phyloP scores from a whole-genome alignment of 2,888 invertebrate species.

The Pammene fasciana region DNA sequence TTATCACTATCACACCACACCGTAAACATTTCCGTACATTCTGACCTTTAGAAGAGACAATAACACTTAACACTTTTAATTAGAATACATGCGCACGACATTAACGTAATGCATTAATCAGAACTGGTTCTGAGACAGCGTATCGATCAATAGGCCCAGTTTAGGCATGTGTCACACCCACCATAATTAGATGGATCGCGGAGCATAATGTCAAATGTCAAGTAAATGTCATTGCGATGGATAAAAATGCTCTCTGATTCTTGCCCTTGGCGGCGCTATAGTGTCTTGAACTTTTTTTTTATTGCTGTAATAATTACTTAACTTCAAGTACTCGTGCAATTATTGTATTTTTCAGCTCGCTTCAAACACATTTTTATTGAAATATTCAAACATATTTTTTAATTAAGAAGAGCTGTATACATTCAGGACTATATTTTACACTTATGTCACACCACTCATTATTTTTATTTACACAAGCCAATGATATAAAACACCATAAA shows the following conservation, averaged over 20 bases:
- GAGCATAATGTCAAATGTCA: constrained; percentile 78
- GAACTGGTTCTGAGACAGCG: constrained; percentile 61
- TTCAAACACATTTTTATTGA: too few relatives aligned
- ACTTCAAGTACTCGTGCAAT: too few relatives aligned
- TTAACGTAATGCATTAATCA: constrained; percentile 70
- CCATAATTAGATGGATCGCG: constrained; percentile 74
- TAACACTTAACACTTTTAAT: constrained; percentile 56
- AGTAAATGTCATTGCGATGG: constrained; percentile 69
- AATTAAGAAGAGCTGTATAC: too few relatives aligned
- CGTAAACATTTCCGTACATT: constrained; percentile 31
- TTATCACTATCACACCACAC: too few relatives aligned
- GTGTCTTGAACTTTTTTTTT: not conserved
- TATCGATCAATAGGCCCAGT: constrained; percentile 65
- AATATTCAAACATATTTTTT: too few relatives aligned
- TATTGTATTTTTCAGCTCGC: too few relatives aligned
- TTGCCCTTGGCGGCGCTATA: not conserved
- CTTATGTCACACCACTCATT: constrained; percentile 1
- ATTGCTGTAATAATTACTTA: not conserved
- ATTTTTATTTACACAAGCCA: constrained; percentile 22
- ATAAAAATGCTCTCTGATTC: constrained; percentile 20
- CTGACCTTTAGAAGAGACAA: constrained; percentile 18
- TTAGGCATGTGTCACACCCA: constrained; percentile 73
- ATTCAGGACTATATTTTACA: too few relatives aligned
- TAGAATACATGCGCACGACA: constrained; percentile 66
- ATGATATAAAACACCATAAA: constrained; percentile 31